A percentile compares a stretch with the other conserved stretches of the same genome.
These are phyloP conservation scores for Addax nasomaculatus DNA, from an alignment of 2,113 vertebrate species.

Conservation along the genomic window DNA sequence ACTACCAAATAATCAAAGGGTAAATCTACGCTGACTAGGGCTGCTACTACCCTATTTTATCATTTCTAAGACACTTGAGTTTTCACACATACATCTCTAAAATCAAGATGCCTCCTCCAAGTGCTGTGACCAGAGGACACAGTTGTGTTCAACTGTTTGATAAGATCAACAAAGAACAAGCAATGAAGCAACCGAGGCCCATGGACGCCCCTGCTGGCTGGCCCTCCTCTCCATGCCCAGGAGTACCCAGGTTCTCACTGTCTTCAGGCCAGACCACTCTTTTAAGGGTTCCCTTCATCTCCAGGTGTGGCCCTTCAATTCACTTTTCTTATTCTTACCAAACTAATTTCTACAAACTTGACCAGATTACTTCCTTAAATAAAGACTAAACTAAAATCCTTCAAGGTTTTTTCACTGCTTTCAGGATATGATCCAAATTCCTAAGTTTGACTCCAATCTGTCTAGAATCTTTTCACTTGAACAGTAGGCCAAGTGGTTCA, in stretches of 20 bases:
- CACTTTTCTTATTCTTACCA: neutral
- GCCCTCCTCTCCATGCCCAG: neutral
- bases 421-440: neutral
- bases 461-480: neutral
- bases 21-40: neutral
- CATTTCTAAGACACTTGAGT: neutral
- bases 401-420: neutral
- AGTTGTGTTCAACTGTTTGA: neutral
- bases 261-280: neutral
- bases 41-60: neutral
- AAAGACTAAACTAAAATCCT: neutral
- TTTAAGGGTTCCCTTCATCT: neutral
- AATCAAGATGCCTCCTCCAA: neutral
- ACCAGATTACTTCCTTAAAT: neutral
- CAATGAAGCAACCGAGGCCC: neutral
- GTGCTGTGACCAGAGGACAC: neutral
- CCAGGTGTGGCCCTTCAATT: neutral
- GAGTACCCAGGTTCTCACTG: neutral
- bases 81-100: neutral
- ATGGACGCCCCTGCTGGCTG: neutral
- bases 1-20: neutral
- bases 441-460: neutral
- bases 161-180: neutral
- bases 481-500: neutral
- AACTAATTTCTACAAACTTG: neutral